Evolutionary conservation across 2,888 invertebrate genomes (phyloP).

Genomic region (Eupithecia subfuscata): DNA sequence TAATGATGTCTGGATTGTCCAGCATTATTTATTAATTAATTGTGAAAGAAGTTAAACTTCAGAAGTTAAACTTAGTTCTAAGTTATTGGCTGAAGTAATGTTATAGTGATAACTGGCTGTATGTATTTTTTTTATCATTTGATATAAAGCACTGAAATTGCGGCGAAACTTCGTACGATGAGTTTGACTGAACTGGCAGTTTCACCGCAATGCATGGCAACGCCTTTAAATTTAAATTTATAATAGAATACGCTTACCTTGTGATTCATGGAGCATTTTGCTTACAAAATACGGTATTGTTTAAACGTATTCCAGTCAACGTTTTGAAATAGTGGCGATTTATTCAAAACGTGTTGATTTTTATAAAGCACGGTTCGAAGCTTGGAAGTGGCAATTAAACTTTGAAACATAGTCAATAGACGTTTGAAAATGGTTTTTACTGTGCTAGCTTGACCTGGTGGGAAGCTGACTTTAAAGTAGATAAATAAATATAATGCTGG

Average conservation of each 20-base stretch:
- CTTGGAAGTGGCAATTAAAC: slow-evolving; percentile 17
- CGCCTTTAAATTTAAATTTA: slow-evolving; percentile 33
- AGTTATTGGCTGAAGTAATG: too few species aligned
- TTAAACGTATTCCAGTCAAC: slow-evolving; percentile 38
- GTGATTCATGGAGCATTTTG: slow-evolving; percentile 39
- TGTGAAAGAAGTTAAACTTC: too few species aligned
- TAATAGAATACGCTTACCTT: slow-evolving; percentile 34
- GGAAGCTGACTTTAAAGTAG: neutral
- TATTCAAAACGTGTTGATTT: slow-evolving; percentile 41
- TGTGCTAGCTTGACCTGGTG: neutral
- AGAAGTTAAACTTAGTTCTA: too few species aligned
- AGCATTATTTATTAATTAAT: too few species aligned
- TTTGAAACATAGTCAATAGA: neutral
- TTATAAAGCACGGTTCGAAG: slow-evolving; percentile 34
- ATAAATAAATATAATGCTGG: too few species aligned
- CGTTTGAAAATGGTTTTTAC: neutral
- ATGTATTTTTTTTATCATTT: too few species aligned
- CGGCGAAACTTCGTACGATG: too few species aligned
- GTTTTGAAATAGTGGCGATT: slow-evolving; percentile 43
- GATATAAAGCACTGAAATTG: too few species aligned
- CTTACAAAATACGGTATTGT: slow-evolving; percentile 37
- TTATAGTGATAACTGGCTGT: too few species aligned
- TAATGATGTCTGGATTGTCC: too few species aligned
- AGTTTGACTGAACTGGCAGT: too few species aligned
- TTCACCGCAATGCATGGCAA: neutral